Percentiles rank a stretch among this genome's conserved stretches.
Evolutionary conservation across 2,797 vertebrate genomes (phyloP).

Genomic region (Trachurus trachurus): DNA sequence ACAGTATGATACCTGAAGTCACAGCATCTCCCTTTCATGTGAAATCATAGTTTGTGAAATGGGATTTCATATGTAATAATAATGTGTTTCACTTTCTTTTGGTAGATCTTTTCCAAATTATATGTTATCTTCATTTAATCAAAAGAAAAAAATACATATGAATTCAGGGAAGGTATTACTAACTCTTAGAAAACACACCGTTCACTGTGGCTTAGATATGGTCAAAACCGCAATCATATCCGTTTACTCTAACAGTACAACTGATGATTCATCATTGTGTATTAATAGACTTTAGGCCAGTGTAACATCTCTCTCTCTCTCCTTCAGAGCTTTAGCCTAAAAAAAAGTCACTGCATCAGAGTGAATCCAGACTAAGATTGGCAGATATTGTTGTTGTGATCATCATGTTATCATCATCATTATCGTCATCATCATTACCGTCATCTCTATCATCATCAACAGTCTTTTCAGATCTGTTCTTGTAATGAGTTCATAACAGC

Average conservation of each 20-base stretch:
- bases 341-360: slow-evolving; percentile 4
- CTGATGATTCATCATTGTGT: background rate
- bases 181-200: background rate
- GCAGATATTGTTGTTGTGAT: slow-evolving; percentile 54
- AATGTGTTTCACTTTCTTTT: background rate
- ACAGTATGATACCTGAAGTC: background rate
- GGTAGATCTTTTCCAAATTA: background rate
- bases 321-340: background rate
- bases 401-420: slow-evolving; percentile 65
- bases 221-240: background rate
- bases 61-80: background rate
- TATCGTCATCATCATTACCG: slow-evolving; percentile 57
- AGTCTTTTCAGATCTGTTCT: slow-evolving; percentile 66
- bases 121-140: background rate
- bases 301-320: background rate
- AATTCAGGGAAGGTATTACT: background rate
- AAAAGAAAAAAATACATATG: background rate
- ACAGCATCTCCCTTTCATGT: background rate
- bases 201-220: background rate
- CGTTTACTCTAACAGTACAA: background rate
- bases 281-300: background rate
- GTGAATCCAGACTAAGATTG: slow-evolving; percentile 40
- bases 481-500: slow-evolving; percentile 75
- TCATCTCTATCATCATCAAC: slow-evolving; percentile 69
- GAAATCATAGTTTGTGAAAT: too few species aligned